Evolutionary conservation across 92 coral and sea anemone genomes (phyloP), one percentile per base, ranked within the genome.

Genomic region (Umimayanthus kanabou): DNA sequence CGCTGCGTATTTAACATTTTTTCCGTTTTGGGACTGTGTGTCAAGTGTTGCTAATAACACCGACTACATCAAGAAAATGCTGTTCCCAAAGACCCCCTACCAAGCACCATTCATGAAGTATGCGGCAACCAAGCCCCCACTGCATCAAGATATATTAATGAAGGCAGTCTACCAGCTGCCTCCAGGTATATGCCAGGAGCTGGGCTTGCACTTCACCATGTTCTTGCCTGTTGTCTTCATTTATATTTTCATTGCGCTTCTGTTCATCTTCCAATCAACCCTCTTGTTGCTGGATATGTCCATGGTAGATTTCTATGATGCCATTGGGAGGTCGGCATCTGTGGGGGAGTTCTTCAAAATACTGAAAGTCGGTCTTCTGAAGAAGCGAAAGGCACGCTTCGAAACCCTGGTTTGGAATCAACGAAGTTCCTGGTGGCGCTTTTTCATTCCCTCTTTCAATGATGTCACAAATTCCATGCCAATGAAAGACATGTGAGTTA

Each of bases 261-360:
- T 97, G 82, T 95, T 95, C 80, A 84, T 90, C 33, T 94, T 95
- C 65, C 99, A 97, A 70, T 91, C 96, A 9, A 81, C 93, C 5
- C 94, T 97, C 11, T 95, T 97, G 67, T 79, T 90, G 61, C 87
- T 96, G 4, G 99, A 97, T 79, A 89, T 92, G 89, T 97, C 99
- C 7, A 91, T 96, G 40, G 97, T 97, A 22, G 99, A 97, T 90
- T 93, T 97, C 88, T 95, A 94, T 61, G 96, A 96, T 8, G 89
- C 87, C 13, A 73, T 93, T 79, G 94, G 95, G 61, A 91, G 96
- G 81, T 87, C 95, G 23, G 84, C 86, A 66, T 94, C 95, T 13
- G 93, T 92, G 22, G 53, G 74, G 28, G 95, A 92, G 23, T 93
- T 97, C 91, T 87, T 92, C 49, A 89, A 90, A 81, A 92, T 86